These are phyloP conservation scores for Drosophila neoperkinsi DNA, from an alignment of 2,888 invertebrate species.

Conservation along the genomic window DNA sequence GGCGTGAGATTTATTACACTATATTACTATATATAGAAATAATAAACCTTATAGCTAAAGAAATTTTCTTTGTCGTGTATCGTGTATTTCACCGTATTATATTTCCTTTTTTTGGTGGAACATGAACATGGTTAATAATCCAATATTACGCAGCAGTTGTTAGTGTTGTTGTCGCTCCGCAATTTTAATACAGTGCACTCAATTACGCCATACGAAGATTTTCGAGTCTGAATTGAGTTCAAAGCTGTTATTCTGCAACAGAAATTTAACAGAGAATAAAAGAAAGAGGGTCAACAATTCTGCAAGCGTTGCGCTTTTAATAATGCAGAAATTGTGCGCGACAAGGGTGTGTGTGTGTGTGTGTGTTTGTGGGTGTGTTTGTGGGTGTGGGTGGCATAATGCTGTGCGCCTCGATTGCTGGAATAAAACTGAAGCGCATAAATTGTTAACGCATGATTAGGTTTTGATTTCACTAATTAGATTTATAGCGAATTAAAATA, in stretches of 20 bases:
- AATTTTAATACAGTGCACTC: conserved; percentile 66
- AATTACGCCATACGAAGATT: conserved; percentile 61
- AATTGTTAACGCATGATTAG: conserved; percentile 80
- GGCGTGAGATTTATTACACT: neutral
- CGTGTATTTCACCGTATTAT: neutral
- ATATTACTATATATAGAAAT: neutral
- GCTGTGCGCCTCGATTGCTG: conserved; percentile 30
- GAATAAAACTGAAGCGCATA: conserved; percentile 73
- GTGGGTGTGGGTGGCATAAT: conserved; percentile 18
- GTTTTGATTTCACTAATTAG: conserved; percentile 77
- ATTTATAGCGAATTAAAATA: conserved; percentile 77
- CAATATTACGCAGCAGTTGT: neutral
- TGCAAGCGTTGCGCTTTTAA: conserved; percentile 55
- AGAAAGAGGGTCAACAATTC: conserved; percentile 49
- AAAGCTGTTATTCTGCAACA: conserved; percentile 43
- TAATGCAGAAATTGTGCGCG: conserved; percentile 41
- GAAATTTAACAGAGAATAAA: conserved; percentile 4
- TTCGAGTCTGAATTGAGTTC: conserved; percentile 62
- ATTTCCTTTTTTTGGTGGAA: neutral
- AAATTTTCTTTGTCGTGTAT: neutral
- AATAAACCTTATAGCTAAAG: neutral
- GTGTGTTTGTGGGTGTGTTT: neutral
- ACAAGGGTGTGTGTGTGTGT: neutral
- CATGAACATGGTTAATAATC: conserved; percentile 6
- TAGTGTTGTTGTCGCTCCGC: conserved; percentile 14